phyloP scores from a whole-genome alignment of 2,888 invertebrate genomes.

The Macaria notata region DNA sequence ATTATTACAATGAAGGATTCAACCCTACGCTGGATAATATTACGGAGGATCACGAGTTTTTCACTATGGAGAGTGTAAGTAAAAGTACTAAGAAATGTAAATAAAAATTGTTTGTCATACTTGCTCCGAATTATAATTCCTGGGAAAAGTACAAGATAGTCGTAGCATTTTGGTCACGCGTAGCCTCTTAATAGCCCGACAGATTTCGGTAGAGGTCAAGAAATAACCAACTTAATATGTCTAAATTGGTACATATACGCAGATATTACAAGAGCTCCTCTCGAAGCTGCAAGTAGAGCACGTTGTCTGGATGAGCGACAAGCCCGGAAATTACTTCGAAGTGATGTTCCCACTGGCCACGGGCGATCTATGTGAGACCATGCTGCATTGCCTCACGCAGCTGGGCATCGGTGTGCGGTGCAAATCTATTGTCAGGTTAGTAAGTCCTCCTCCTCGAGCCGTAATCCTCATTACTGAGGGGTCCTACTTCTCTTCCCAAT shows the following conservation, averaged over 20 bases:
- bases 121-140: too few species aligned
- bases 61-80: slow-evolving; percentile 86
- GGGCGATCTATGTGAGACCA: slow-evolving; percentile 88
- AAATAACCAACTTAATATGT: too few species aligned
- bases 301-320: slow-evolving; percentile 87
- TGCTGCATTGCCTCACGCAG: slow-evolving; percentile 87
- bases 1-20: slow-evolving; percentile 63
- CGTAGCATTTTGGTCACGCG: too few species aligned
- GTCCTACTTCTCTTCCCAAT: too few species aligned
- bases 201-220: too few species aligned
- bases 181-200: too few species aligned
- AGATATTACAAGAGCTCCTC: slow-evolving; percentile 86
- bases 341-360: slow-evolving; percentile 86
- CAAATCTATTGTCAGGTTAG: slow-evolving; percentile 88
- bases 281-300: slow-evolving; percentile 86
- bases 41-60: slow-evolving; percentile 74
- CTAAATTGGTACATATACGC: slow-evolving; percentile 12
- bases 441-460: slow-evolving; percentile 38
- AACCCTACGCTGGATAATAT: slow-evolving; percentile 62
- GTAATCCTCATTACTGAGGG: too few species aligned
- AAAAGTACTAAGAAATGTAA: not conserved
- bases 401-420: slow-evolving; percentile 86
- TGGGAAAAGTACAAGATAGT: too few species aligned
- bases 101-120: too few species aligned
- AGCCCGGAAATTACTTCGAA: slow-evolving; percentile 85